A percentile compares a stretch with the other conserved stretches of the same genome.
Evolutionary conservation across 2,888 invertebrate genomes (phyloP).

Genomic region (Hemistola chrysoprasaria): DNA sequence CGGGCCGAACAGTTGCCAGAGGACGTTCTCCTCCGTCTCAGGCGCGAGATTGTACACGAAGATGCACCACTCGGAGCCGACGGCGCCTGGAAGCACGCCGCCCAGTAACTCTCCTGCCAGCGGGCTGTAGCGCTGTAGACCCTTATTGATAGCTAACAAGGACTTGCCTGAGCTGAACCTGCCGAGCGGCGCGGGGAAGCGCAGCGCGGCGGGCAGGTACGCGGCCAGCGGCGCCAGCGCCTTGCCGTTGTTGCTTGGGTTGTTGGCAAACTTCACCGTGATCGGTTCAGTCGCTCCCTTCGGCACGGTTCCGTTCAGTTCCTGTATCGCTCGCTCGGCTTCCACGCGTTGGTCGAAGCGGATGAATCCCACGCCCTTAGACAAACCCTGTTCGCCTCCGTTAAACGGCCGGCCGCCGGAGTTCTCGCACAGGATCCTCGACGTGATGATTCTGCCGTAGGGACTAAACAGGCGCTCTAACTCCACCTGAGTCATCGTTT

Average conservation of each 20-base stretch:
- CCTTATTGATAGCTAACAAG: constrained; percentile 92
- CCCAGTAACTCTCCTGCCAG: constrained; percentile 92
- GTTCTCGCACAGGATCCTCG: constrained; percentile 97
- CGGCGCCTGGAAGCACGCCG: constrained; percentile 89
- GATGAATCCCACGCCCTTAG: constrained; percentile 97
- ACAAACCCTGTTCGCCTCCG: constrained; percentile 88
- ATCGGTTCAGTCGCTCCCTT: constrained; percentile 94
- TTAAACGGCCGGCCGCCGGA: constrained; percentile 88
- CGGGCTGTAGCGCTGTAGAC: constrained; percentile 90
- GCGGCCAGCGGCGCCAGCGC: constrained; percentile 92
- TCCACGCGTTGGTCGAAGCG: constrained; percentile 96
- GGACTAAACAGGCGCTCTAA: constrained; percentile 96
- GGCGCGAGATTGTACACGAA: constrained; percentile 98
- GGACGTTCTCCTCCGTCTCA: constrained; percentile 96
- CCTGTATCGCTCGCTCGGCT: constrained; percentile 96
- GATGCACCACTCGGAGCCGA: constrained; percentile 93
- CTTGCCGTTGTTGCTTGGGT: constrained; percentile 93
- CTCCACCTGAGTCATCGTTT: constrained; percentile 97
- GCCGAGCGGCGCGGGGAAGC: constrained; percentile 84
- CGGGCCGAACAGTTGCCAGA: constrained; percentile 98
- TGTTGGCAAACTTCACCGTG: constrained; percentile 97
- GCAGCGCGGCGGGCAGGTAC: constrained; percentile 89
- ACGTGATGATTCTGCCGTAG: constrained; percentile 97
- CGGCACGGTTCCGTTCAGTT: constrained; percentile 94
- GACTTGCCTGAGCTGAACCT: constrained; percentile 94